Evolutionary conservation across 2,797 vertebrate species (phyloP).

Genomic region (Hippoglossus hippoglossus): DNA sequence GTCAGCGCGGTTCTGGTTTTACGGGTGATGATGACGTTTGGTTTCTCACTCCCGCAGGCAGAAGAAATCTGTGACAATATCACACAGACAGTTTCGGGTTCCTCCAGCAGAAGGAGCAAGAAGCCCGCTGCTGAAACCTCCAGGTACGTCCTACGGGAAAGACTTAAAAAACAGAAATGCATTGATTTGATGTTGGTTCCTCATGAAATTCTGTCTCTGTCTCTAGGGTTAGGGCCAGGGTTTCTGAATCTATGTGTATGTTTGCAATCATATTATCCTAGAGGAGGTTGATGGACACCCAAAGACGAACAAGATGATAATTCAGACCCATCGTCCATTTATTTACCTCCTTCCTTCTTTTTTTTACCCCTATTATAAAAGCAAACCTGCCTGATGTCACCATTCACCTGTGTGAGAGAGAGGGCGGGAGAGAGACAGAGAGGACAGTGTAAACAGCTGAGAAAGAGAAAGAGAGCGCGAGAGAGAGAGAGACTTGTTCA

Average conservation of each 20-base stretch:
- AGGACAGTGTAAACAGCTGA: conserved; percentile 72
- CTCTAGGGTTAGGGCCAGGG: too few relatives aligned
- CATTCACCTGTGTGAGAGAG: conserved; percentile 45
- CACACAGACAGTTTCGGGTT: conserved; percentile 75
- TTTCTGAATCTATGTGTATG: background rate
- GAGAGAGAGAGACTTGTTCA: conserved; percentile 72
- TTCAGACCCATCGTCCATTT: background rate
- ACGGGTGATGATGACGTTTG: conserved; percentile 43
- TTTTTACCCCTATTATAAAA: conserved; percentile 16
- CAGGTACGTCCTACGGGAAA: conserved; percentile 72
- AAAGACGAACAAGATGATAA: background rate
- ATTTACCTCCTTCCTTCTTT: conserved; percentile 17
- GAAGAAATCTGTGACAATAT: conserved; percentile 86
- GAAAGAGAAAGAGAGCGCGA: conserved; percentile 39
- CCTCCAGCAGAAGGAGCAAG: conserved; percentile 59
- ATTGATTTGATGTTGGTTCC: background rate
- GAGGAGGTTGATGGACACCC: background rate
- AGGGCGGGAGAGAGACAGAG: conserved; percentile 29
- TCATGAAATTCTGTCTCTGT: background rate
- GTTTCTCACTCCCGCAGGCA: conserved; percentile 76
- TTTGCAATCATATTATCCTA: background rate
- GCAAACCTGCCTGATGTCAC: conserved; percentile 40
- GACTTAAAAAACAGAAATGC: background rate
- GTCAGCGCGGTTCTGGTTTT: conserved; percentile 32
- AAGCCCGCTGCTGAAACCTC: conserved; percentile 66